Base-by-base conservation (phyloP, 2,888 invertebrate genomes). In the Odontomyia ornata region DNA sequence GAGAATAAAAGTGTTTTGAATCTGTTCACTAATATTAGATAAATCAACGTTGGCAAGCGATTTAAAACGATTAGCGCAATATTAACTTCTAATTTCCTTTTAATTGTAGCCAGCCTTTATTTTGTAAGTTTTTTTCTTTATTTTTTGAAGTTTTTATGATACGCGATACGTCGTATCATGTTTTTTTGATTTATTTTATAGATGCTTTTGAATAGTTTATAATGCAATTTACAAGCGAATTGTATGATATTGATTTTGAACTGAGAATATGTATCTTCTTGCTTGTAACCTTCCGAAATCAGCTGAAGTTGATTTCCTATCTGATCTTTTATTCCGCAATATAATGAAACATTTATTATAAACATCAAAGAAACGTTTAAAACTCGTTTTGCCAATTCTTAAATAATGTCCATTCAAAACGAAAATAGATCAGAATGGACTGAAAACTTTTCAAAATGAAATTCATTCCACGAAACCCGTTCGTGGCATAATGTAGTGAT, bases 1-100 rank as follows among this genome's bases (percentile, higher is more conserved):
- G 96, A 96, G 86, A 96, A 95, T 82, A 95, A 97, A 86, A 97
- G 97, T 79, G 96, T 96, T 75, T 89, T 97, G 77, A 97, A 97
- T 88, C 89, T 97, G 28, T 97, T 96, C 87, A 95, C 96, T 60
- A 95, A 96, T 81, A 94, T 95, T 84, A 92, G 95, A 86, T 95
- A 86, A 85, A 83, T 72, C 15, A n/a, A 36, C 15, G 27, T 64
- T 52, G 60, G 23, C 60, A 43, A 47, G 13, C 69, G 77, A 23
- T 23, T 15, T 43, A 62, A 60, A 62, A 62, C 27, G 4, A 47
- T 23, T 73, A 73, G 73, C 73, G 73, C 64, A 65, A 65, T 46
- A 76, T 71, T 64, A 75, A 69, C 76, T 67, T 65, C 76, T 47
- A 60, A 72, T 77, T 78, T 78, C 65, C 76, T 77, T 77, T 75